These are phyloP conservation scores for Propithecus coquereli DNA, from an alignment of 2,113 vertebrate genomes.

Conservation along the genomic window DNA sequence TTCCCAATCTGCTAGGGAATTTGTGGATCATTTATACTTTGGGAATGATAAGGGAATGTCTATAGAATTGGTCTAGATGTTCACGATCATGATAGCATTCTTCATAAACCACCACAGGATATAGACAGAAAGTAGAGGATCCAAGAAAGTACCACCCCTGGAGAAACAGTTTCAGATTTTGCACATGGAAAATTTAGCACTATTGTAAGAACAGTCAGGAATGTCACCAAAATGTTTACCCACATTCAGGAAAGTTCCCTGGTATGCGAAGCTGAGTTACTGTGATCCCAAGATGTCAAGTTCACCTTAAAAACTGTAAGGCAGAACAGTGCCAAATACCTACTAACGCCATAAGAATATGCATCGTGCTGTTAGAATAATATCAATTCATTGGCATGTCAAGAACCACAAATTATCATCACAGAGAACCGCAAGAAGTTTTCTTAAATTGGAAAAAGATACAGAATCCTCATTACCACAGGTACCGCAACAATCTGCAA, in stretches of 20 bases:
- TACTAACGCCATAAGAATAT: neutral
- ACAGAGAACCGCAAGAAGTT: slow-evolving; percentile 29
- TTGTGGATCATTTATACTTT: neutral
- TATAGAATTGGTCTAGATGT: neutral
- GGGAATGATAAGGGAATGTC: neutral
- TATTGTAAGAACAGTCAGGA: neutral
- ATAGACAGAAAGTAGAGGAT: neutral
- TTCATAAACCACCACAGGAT: neutral
- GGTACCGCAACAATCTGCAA: slow-evolving; percentile 62
- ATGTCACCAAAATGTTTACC: neutral
- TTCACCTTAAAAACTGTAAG: slow-evolving; percentile 40
- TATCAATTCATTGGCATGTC: slow-evolving; percentile 29
- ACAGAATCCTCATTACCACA: slow-evolving; percentile 48
- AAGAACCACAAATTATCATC: slow-evolving; percentile 40
- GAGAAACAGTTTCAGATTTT: neutral
- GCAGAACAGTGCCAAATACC: neutral
- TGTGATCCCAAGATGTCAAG: neutral
- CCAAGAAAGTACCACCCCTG: neutral
- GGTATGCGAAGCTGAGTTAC: neutral
- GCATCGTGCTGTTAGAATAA: neutral
- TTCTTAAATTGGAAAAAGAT: slow-evolving; percentile 62
- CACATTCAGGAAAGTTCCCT: neutral
- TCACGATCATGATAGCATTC: neutral
- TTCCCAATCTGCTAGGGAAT: neutral
- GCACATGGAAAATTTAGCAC: neutral